Evolutionary conservation across 2,797 vertebrate genomes (phyloP).

Genomic region (Microchirus variegatus): DNA sequence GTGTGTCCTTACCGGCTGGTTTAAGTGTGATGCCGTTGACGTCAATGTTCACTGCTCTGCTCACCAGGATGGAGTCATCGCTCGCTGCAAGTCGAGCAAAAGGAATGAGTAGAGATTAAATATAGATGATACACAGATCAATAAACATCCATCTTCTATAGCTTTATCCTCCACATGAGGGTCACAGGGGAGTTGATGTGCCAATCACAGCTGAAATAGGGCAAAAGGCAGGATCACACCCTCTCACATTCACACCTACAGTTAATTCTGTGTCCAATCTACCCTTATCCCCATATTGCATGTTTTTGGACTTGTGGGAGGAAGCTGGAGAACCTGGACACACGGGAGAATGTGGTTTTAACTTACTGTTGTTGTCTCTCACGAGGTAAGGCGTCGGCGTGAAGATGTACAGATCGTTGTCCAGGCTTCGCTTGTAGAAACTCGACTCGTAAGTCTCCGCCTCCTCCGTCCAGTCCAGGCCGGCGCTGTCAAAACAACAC

Average conservation of each 20-base stretch:
- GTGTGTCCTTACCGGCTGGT: constrained; percentile 87
- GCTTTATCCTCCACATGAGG: too few species aligned
- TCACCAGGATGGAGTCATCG: constrained; percentile 89
- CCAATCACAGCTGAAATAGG: too few species aligned
- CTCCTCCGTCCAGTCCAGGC: constrained; percentile 89
- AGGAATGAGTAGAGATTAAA: not conserved
- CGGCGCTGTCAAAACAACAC: constrained; percentile 81
- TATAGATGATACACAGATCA: not conserved
- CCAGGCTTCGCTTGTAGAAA: constrained; percentile 95
- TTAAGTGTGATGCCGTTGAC: constrained; percentile 86
- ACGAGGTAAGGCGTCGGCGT: constrained; percentile 83
- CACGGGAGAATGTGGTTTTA: not conserved
- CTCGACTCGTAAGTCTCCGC: constrained; percentile 94
- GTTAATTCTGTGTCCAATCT: too few species aligned
- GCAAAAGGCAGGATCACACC: too few species aligned
- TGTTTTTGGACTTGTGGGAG: too few species aligned
- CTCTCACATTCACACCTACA: too few species aligned
- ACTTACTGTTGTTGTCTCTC: constrained; percentile 58
- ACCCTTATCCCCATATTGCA: too few species aligned
- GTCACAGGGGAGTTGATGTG: too few species aligned
- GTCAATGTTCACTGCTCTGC: constrained; percentile 89
- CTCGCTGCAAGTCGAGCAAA: constrained; percentile 75
- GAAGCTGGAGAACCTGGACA: not conserved
- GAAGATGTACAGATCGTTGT: constrained; percentile 94
- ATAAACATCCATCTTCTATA: too few species aligned